These are phyloP conservation scores for Cecropterus lyciades DNA, from an alignment of 1,140 invertebrate species.

Conservation along the genomic window DNA sequence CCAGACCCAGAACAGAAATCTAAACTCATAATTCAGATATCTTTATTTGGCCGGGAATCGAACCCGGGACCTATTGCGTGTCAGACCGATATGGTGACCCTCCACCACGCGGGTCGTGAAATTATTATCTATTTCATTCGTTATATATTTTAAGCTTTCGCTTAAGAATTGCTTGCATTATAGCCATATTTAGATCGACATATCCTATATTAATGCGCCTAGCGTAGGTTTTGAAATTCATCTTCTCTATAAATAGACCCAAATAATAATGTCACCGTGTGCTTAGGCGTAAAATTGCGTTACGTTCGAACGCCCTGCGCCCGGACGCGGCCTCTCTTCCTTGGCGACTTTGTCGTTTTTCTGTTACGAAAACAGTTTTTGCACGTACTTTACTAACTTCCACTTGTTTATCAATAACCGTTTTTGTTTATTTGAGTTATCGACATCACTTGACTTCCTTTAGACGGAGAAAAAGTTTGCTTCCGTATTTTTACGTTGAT, in stretches of 20 bases:
- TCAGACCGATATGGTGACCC: no score
- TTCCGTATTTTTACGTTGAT: conserved; percentile 2
- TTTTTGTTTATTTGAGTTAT: conserved; percentile 24
- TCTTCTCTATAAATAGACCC: conserved; percentile 1
- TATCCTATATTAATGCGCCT: no score
- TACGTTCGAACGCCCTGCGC: conserved; percentile 45
- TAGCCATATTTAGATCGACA: no score
- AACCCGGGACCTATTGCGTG: no score
- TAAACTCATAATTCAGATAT: no score
- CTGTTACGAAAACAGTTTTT: conserved; percentile 47
- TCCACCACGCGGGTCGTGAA: no score
- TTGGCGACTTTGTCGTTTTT: conserved; percentile 47
- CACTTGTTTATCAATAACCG: conserved; percentile 18
- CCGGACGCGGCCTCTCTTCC: conserved; percentile 47
- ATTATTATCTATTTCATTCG: no score
- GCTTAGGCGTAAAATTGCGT: conserved; percentile 51
- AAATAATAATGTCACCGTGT: conserved; percentile 44
- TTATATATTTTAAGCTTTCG: no score
- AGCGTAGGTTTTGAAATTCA: no score
- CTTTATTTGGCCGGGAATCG: no score
- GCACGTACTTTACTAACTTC: conserved; percentile 30
- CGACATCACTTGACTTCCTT: conserved; percentile 1
- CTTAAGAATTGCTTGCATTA: no score
- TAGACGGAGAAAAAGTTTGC: not conserved
- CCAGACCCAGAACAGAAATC: no score